A percentile compares a stretch with the other conserved stretches of the same genome.
Evolutionary conservation across 30 jellyfish, hydroid and myxozoan species (phyloP).

Genomic region (Chrysaora quinquecirrha): DNA sequence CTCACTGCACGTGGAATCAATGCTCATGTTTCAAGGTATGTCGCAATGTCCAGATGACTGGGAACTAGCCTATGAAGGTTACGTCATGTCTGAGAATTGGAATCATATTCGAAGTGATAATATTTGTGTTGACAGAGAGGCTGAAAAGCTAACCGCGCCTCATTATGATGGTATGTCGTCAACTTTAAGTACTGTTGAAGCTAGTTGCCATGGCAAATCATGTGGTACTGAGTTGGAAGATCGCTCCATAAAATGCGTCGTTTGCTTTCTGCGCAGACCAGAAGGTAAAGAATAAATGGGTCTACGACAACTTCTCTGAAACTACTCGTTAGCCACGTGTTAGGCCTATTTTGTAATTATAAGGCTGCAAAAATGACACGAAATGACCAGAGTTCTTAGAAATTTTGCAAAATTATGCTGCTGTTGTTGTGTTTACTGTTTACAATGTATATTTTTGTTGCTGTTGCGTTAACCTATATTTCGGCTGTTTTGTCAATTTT

Average conservation of each 20-base stretch:
- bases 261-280: conserved; percentile 38
- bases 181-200: conserved; percentile 63
- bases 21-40: conserved; percentile 50
- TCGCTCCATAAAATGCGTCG: conserved; percentile 62
- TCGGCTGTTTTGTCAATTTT: no score
- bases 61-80: conserved; percentile 68
- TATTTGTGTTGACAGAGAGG: conserved; percentile 75
- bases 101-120: conserved; percentile 75
- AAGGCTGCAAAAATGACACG: no score
- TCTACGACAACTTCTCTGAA: no score
- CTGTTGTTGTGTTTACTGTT: no score
- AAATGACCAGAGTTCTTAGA: no score
- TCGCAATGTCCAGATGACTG: conserved; percentile 69
- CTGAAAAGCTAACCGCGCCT: conserved; percentile 59
- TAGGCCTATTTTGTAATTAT: no score
- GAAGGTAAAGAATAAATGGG: neutral
- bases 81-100: conserved; percentile 84
- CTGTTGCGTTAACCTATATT: no score
- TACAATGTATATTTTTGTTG: no score
- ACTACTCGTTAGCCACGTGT: no score
- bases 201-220: conserved; percentile 73
- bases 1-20: conserved; percentile 40
- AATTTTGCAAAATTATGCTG: no score
- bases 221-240: conserved; percentile 71
- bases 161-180: conserved; percentile 45